phyloP scores from a whole-genome alignment of 2,888 invertebrate species.

The Liopterus haemorrhoidalis region DNA sequence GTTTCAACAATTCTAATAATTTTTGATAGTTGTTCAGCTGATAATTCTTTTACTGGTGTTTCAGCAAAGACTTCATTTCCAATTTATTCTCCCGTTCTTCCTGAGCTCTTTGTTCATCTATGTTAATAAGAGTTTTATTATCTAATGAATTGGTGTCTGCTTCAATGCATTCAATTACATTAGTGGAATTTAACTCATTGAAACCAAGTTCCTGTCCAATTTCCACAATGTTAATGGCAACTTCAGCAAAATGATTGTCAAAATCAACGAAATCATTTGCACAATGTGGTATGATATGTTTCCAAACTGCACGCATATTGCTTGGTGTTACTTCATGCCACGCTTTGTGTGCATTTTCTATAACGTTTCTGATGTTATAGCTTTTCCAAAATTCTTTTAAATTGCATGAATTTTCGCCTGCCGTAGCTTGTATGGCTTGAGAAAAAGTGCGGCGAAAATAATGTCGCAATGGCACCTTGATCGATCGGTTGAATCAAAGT shows the following conservation, averaged over 20 bases:
- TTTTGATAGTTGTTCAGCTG: too few relatives aligned
- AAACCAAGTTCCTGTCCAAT: too few relatives aligned
- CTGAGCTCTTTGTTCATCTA: conserved; percentile 4
- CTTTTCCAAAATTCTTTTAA: conserved; percentile 17
- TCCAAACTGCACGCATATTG: conserved; percentile 15
- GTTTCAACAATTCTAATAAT: too few relatives aligned
- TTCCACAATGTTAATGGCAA: too few relatives aligned
- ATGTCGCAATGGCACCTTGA: conserved; percentile 6
- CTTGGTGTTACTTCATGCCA: conserved; percentile 13
- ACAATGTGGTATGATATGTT: too few relatives aligned
- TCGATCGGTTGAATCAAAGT: too few relatives aligned
- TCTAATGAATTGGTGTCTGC: not conserved
- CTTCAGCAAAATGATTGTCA: too few relatives aligned
- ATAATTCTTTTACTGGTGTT: too few relatives aligned
- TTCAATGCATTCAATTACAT: too few relatives aligned
- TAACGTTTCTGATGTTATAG: conserved; percentile 15
- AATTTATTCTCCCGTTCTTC: not conserved
- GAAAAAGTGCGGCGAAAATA: conserved; percentile 4
- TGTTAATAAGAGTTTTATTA: conserved; percentile 5
- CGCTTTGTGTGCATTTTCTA: conserved; percentile 9
- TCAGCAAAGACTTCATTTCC: too few relatives aligned
- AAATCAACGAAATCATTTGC: too few relatives aligned
- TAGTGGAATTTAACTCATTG: too few relatives aligned
- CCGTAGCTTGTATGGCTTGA: conserved; percentile 1
- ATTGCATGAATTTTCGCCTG: conserved; percentile 3